These are phyloP conservation scores for Botrylloides violaceus DNA, from an alignment of 23 tunicate genomes.

Conservation along the genomic window DNA sequence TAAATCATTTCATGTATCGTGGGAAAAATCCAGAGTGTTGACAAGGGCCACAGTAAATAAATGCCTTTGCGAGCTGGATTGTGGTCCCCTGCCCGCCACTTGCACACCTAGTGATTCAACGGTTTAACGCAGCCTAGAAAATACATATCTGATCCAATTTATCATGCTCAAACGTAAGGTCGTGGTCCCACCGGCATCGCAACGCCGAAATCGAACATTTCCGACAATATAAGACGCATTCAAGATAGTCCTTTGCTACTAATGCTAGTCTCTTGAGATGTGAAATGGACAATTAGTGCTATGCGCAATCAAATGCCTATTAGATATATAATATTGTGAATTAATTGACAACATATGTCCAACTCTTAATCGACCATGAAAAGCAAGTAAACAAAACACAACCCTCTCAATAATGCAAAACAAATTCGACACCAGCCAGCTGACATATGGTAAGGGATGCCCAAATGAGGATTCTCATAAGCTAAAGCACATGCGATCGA, in stretches of 20 bases:
- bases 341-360: not conserved
- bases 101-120: too few relatives aligned
- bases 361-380: not conserved
- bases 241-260: too few relatives aligned
- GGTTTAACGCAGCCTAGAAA: too few relatives aligned
- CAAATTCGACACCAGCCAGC: not conserved
- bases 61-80: too few relatives aligned
- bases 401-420: not conserved
- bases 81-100: too few relatives aligned
- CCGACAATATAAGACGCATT: too few relatives aligned
- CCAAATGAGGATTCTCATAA: not conserved
- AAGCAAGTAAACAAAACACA: not conserved
- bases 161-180: too few relatives aligned
- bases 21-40: too few relatives aligned
- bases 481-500: too few relatives aligned
- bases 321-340: not conserved
- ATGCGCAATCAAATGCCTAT: not conserved
- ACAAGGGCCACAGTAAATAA: too few relatives aligned
- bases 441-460: not conserved
- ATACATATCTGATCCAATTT: too few relatives aligned
- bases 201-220: not conserved
- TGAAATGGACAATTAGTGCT: not conserved
- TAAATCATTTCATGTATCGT: too few relatives aligned
- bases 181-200: not conserved
- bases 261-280: not conserved